These are phyloP conservation scores for Chlorops oryzae DNA, from an alignment of 1,140 invertebrate species.

Conservation along the genomic window DNA sequence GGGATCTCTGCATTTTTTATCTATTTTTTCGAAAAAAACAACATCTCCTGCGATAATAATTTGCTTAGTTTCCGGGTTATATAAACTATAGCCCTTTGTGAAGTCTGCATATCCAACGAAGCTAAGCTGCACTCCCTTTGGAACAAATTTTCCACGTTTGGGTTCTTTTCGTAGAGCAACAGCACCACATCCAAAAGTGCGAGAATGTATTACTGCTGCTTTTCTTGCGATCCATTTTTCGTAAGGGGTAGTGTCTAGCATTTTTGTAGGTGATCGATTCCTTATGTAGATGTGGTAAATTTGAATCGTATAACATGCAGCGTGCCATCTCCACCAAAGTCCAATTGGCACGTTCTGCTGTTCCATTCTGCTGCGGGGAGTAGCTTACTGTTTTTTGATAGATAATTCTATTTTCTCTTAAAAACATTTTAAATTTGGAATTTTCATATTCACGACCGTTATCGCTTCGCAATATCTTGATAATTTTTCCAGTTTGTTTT, in stretches of 20 bases:
- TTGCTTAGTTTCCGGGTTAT: slow-evolving; percentile 26
- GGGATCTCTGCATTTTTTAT: not conserved
- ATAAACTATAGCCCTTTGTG: slow-evolving; percentile 30
- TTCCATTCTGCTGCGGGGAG: slow-evolving; percentile 31
- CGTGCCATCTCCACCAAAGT: slow-evolving; percentile 42
- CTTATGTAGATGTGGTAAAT: slow-evolving; percentile 35
- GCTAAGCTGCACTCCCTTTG: slow-evolving; percentile 16
- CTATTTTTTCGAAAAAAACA: not conserved
- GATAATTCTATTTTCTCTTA: slow-evolving; percentile 17
- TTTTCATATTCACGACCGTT: slow-evolving; percentile 13
- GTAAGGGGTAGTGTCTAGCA: slow-evolving; percentile 27
- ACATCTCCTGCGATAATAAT: slow-evolving; percentile 22
- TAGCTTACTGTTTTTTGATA: slow-evolving; percentile 29
- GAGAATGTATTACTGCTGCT: slow-evolving; percentile 24
- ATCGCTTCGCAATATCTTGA: slow-evolving; percentile 12
- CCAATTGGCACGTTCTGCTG: slow-evolving; percentile 35
- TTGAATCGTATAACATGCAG: slow-evolving; percentile 34
- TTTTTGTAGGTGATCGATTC: slow-evolving; percentile 39
- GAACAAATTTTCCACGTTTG: slow-evolving; percentile 17
- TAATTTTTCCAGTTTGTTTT: slow-evolving; percentile 25
- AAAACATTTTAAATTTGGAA: slow-evolving; percentile 7
- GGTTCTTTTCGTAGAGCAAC: slow-evolving; percentile 26
- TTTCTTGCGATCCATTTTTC: slow-evolving; percentile 32
- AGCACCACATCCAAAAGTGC: slow-evolving; percentile 28
- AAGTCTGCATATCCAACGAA: slow-evolving; percentile 26